Evolutionary conservation across 1,140 invertebrate species (phyloP).

Genomic region (Megathymus violae): DNA sequence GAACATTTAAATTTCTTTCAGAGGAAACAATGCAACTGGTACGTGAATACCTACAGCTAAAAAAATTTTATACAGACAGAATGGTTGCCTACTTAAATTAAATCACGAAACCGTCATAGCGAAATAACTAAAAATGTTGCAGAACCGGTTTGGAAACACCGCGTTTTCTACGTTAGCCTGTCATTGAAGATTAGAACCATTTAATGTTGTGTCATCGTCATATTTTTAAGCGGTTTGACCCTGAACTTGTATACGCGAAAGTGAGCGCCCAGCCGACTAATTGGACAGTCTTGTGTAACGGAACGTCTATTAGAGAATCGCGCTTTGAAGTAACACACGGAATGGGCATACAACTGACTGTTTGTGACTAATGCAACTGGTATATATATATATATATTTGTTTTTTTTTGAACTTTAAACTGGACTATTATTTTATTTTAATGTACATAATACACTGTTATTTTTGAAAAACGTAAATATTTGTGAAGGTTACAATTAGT

Average conservation of each 20-base stretch:
- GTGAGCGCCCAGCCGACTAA: background rate
- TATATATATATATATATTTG: too few relatives aligned
- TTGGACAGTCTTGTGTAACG: background rate
- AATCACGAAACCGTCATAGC: background rate
- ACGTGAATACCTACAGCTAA: too few relatives aligned
- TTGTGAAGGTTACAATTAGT: too few relatives aligned
- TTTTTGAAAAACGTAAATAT: too few relatives aligned
- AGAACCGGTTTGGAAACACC: background rate
- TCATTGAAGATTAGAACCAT: background rate
- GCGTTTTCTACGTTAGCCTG: background rate
- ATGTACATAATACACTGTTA: too few relatives aligned
- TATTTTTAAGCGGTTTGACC: background rate
- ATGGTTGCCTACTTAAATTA: background rate
- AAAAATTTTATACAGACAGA: background rate
- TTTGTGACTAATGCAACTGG: too few relatives aligned
- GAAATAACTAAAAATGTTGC: background rate
- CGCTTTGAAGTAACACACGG: too few relatives aligned
- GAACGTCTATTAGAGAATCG: background rate
- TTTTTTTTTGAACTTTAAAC: too few relatives aligned
- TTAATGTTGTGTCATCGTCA: background rate
- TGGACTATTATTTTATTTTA: too few relatives aligned
- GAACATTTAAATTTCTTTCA: too few relatives aligned
- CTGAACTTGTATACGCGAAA: background rate
- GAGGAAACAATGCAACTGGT: too few relatives aligned
- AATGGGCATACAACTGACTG: too few relatives aligned